Evolutionary conservation across 2,797 vertebrate genomes (phyloP).

Genomic region (Passerculus sandwichensis): DNA sequence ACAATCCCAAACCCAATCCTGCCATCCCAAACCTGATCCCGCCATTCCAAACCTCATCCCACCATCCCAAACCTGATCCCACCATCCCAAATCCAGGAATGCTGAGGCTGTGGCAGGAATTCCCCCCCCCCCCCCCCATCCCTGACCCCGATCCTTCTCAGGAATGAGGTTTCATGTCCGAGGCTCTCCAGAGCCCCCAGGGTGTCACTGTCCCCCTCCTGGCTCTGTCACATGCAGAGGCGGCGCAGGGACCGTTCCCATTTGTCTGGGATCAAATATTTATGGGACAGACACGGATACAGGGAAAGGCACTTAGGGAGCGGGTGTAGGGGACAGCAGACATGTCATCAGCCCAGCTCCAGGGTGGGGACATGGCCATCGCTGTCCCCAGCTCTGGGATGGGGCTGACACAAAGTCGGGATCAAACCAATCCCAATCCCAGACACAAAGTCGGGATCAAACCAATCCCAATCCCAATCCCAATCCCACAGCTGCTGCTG

Average conservation of each 20-base stretch:
- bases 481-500: accelerated
- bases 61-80: background rate
- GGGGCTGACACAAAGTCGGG: accelerated
- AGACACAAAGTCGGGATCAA: accelerated
- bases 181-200: accelerated
- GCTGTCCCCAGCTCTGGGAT: accelerated
- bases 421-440: accelerated
- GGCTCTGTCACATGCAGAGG: background rate
- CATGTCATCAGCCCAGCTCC: accelerated
- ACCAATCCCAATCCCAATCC: accelerated
- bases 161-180: background rate
- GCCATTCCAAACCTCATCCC: accelerated
- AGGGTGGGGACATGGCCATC: accelerated
- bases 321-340: background rate
- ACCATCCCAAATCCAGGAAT: background rate
- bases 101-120: accelerated
- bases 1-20: accelerated
- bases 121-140: no score
- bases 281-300: background rate
- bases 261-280: conserved; percentile 51
- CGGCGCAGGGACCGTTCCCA: accelerated
- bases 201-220: accelerated
- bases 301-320: conserved; percentile 36
- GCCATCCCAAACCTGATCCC: accelerated
- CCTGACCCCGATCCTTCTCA: accelerated